Evolutionary conservation across 2,888 invertebrate species (phyloP).

Genomic region (Megastigmus dorsalis): DNA sequence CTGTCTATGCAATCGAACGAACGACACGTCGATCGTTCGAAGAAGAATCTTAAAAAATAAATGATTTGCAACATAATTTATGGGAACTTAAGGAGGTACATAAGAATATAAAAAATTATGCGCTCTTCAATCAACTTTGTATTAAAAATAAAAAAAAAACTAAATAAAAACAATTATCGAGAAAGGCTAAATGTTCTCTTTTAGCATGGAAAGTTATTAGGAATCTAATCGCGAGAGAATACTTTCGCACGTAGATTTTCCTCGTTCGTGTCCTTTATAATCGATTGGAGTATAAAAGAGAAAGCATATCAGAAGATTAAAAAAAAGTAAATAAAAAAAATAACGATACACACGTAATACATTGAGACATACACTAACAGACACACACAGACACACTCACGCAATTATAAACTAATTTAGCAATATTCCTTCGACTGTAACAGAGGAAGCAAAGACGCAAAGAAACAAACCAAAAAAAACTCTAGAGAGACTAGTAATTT

Average conservation of each 20-base stretch:
- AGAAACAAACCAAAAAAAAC: slow-evolving; percentile 1
- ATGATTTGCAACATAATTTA: neutral
- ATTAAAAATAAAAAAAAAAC: slow-evolving; percentile 28
- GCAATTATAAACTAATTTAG: slow-evolving; percentile 23
- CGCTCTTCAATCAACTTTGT: slow-evolving; percentile 55
- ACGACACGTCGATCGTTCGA: neutral
- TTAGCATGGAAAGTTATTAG: slow-evolving; percentile 40
- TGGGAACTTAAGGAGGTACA: neutral
- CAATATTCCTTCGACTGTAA: slow-evolving; percentile 24
- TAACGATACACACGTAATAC: no score
- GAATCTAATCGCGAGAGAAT: slow-evolving; percentile 30
- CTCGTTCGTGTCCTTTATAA: slow-evolving; percentile 39
- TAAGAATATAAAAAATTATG: slow-evolving; percentile 29
- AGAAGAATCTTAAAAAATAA: slow-evolving; percentile 9
- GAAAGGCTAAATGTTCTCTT: slow-evolving; percentile 38
- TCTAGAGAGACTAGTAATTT: slow-evolving; percentile 18
- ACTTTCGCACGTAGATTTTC: slow-evolving; percentile 37
- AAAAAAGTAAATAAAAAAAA: slow-evolving; percentile 1
- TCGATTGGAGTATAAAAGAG: slow-evolving; percentile 39
- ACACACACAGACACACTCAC: neutral
- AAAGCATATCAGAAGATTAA: slow-evolving; percentile 49
- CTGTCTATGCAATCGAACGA: neutral
- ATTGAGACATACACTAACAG: no score
- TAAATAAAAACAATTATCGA: slow-evolving; percentile 21
- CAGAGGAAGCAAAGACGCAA: slow-evolving; percentile 19